Evolutionary conservation across 2,888 invertebrate genomes (phyloP), one percentile per base, ranked within the genome.

Genomic region (Meganola albula): DNA sequence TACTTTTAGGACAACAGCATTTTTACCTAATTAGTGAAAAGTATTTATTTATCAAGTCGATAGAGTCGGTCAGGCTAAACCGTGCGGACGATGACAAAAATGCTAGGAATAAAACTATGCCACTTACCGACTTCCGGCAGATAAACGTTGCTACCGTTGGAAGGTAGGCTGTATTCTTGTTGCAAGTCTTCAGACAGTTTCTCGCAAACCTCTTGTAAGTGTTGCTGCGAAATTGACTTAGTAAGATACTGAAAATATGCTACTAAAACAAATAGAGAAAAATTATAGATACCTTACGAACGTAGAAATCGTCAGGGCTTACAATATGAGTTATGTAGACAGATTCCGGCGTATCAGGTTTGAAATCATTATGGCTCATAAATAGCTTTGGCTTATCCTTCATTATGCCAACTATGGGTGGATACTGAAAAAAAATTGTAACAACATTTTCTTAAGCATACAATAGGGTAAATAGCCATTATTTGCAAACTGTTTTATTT

Each of bases 241-340:
- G 16, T 20, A 2, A 21, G 24, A 12, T 32, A 10, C 2, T n/a
- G 6, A 3, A 5, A 10, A 16, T 16, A 5, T 16, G 16, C 4
- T 5, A 16, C 6, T 16, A 16, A 16, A 16, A 16, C 16, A 16
- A 6, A 16, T 13, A 21, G 8, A 12, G 11, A 27, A 10, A 24
- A 21, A 18, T 10, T 25, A 27, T 34, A 42, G 40, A 70, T 74
- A 91, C 91, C 76, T 90, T 88, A 48, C 90, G 88, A 0, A 92
- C 88, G 61, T 86, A 93, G 61, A 95, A 91, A 37, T 87, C 79
- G 49, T 88, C 82, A 0, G 93, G 93, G 59, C 88, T 89, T 12
- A 88, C 76, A 1, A 92, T 74, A 43, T 89, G 83, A 0, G 88
- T 86, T 24, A 93, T 72, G 34, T 78, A 66, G 0, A 91, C 89